Evolutionary conservation across 1,140 invertebrate species (phyloP).

Genomic region (Drosophila nikananu): DNA sequence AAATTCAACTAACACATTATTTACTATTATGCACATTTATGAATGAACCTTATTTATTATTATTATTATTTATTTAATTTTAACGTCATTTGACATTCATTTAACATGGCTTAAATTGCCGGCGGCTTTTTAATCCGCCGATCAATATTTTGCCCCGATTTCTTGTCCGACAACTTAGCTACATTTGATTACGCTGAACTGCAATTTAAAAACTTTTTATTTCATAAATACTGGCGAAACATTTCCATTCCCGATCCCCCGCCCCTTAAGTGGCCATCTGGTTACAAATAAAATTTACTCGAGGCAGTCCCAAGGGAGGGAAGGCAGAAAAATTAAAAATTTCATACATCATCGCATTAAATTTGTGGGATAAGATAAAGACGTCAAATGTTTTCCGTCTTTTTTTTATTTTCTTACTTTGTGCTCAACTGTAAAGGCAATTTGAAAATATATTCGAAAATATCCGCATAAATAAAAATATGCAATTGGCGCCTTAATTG

Average conservation of each 20-base stretch:
- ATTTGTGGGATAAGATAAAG: constrained; percentile 82
- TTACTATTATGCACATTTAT: not conserved
- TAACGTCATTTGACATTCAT: not conserved
- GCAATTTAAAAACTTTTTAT: constrained; percentile 15
- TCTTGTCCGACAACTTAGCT: constrained; percentile 3
- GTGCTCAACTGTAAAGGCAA: constrained; percentile 37
- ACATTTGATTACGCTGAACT: constrained; percentile 11
- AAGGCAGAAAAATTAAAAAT: constrained; percentile 69
- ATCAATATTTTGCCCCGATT: not conserved
- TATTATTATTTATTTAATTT: not conserved
- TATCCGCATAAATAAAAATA: constrained; percentile 64
- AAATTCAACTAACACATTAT: not conserved
- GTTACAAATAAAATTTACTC: constrained; percentile 25
- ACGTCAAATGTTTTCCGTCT: constrained; percentile 68
- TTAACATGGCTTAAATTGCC: not conserved
- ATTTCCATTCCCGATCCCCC: constrained; percentile 4
- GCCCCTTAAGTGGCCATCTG: constrained; percentile 50
- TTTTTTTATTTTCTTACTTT: constrained; percentile 8
- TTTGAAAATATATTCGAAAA: constrained; percentile 50
- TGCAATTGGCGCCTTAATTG: constrained; percentile 82
- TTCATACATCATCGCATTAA: constrained; percentile 84
- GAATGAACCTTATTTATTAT: not conserved
- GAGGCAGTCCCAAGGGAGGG: not conserved
- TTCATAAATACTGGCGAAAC: constrained; percentile 11
- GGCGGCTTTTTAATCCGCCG: constrained; percentile 11